Evolutionary conservation across 2,888 invertebrate species (phyloP), one percentile per base, ranked within the genome.

Genomic region (Hedya salicella): DNA sequence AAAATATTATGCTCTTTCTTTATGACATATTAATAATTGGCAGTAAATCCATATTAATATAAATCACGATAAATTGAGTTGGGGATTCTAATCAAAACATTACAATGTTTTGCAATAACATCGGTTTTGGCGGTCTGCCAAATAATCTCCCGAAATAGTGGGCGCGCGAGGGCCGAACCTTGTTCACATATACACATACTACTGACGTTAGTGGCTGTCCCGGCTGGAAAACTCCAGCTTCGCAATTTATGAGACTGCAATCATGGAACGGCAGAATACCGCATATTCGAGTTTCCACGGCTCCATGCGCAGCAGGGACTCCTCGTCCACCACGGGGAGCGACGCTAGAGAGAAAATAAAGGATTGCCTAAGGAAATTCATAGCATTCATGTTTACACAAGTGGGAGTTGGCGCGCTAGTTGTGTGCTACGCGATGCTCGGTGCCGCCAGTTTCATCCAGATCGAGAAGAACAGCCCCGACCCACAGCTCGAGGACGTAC

Each of bases 321-420:
- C 95, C 0, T 95, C 95, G 1, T 94, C 95, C 0, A 94, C 94
- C 17, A 94, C 93, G 48, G 94, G 93, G 67, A 93, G 94, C 78
- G 95, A 95, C 75, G 95, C 96, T 0, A 91, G 95, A 36, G 96
- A 96, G 79, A 95, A 95, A 78, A 94, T 97, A 64, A 97, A 96
- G 85, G 96, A 97, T 79, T 97, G 97, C 82, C 96, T 96, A 77
- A 93, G 97, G 48, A 97, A 97, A 85, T 93, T 97, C 74, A 95
- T 97, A 64, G 97, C 97, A 6, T 97, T 97, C 80, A 97, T 97
- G 97, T 97, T 97, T 89, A 97, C 97, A 6, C 97, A 97, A 93
- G 96, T 96, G 78, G 97, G 97, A 73, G 97, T 97, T 39, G 97
- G 97, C 63, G 97, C 96, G 8, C 91, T 97, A 16, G 96, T 97